Conservation (phyloP, 2,888 invertebrate species). For the Clepsis dumicolana region DNA sequence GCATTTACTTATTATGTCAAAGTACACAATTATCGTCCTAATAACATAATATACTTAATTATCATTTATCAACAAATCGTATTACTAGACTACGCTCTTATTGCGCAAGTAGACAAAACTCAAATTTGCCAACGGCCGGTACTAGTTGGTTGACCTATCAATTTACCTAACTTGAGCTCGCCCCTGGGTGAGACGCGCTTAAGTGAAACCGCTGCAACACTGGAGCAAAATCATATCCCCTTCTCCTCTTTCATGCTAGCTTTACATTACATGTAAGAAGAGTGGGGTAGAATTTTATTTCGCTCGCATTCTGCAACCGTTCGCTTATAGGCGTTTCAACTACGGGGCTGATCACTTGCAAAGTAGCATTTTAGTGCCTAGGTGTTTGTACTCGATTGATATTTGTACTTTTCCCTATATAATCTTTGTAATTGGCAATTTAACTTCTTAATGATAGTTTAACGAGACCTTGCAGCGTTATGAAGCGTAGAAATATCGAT, state of each 20-base stretch:
- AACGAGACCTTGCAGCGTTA: neutral
- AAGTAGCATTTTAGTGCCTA: neutral
- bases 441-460: neutral
- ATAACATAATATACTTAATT: too few relatives aligned
- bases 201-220: neutral
- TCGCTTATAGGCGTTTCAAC: too few relatives aligned
- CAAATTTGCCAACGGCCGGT: neutral
- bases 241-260: neutral
- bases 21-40: neutral
- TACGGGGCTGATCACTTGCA: neutral
- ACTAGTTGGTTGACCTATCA: neutral
- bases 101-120: neutral
- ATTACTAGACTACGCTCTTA: neutral
- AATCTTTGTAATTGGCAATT: slow-evolving; percentile 10
- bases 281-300: neutral
- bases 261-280: too few relatives aligned
- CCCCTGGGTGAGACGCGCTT: neutral
- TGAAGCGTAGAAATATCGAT: slow-evolving; percentile 2
- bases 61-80: neutral
- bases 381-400: neutral
- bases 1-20: neutral
- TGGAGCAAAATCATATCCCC: neutral
- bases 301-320: neutral
- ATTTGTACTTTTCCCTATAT: slow-evolving; percentile 14
- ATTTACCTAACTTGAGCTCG: neutral